These are phyloP conservation scores for Schizothorax lantsangensis DNA, from an alignment of 2,797 vertebrate species.

Conservation along the genomic window DNA sequence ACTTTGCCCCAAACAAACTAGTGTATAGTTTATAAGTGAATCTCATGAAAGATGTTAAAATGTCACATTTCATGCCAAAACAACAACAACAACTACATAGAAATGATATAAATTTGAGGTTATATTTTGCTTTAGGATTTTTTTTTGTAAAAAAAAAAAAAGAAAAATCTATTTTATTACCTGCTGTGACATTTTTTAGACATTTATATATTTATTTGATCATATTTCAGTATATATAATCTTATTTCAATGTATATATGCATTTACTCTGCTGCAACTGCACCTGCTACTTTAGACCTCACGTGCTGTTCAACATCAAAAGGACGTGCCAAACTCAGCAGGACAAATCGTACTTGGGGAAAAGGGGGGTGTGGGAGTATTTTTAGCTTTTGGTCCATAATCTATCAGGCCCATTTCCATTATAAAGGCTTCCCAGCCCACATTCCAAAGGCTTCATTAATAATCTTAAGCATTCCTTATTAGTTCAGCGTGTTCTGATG, in stretches of 20 bases:
- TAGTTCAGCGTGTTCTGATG: conserved; percentile 59
- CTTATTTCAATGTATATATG: background rate
- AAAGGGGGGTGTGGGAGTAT: background rate
- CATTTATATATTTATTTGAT: background rate
- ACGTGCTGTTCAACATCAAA: conserved; percentile 36
- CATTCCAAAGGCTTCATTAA: conserved; percentile 75
- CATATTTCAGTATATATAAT: background rate
- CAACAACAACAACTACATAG: background rate
- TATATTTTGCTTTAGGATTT: background rate
- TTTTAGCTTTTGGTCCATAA: conserved; percentile 45
- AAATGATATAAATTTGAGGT: background rate
- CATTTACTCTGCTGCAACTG: background rate
- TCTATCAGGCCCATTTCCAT: conserved; percentile 68
- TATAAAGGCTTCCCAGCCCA: conserved; percentile 67
- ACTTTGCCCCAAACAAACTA: background rate
- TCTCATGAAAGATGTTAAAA: background rate
- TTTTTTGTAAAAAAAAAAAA: too few species aligned
- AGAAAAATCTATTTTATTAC: background rate
- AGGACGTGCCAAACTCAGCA: conserved; percentile 29
- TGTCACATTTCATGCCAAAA: background rate
- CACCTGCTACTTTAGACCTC: conserved; percentile 11
- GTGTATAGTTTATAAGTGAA: background rate
- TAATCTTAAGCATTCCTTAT: conserved; percentile 70
- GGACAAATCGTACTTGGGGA: conserved; percentile 16
- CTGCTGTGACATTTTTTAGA: background rate